A percentile compares a stretch with the other conserved stretches of the same genome.
phyloP scores from a whole-genome alignment of 2,888 invertebrate genomes.

The Pseudoips prasinana region DNA sequence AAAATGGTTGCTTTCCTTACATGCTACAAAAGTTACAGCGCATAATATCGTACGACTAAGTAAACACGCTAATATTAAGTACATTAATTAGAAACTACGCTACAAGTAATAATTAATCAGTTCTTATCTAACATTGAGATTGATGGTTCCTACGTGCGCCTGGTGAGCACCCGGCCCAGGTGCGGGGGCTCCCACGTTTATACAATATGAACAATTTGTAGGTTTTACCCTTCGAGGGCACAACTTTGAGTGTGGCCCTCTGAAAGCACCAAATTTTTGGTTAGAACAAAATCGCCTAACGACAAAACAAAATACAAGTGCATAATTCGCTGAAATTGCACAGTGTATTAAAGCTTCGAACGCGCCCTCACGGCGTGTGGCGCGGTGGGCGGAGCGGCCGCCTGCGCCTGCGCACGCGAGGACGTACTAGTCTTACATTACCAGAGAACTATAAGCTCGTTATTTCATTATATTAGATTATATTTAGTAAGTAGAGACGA shows the following conservation, averaged over 20 bases:
- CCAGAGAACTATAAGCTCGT: conserved; percentile 29
- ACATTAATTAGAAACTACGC: conserved; percentile 7
- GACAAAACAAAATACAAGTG: neutral
- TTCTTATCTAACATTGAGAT: conserved; percentile 47
- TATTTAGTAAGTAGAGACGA: conserved; percentile 5
- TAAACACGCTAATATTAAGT: conserved; percentile 23
- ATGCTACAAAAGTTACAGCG: too few species aligned
- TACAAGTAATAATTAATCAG: conserved; percentile 27
- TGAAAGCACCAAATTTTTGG: conserved; percentile 27
- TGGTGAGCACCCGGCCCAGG: conserved; percentile 5
- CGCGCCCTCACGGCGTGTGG: conserved; percentile 3
- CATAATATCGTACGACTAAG: conserved; percentile 1
- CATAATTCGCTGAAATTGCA: conserved; percentile 6
- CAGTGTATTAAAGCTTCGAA: conserved; percentile 25
- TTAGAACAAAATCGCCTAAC: conserved; percentile 9
- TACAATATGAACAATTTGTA: conserved; percentile 7
- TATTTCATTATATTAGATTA: conserved; percentile 17
- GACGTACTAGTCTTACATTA: conserved; percentile 9
- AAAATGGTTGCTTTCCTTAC: neutral
- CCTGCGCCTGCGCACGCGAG: too few species aligned
- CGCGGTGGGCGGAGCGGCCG: conserved; percentile 1
- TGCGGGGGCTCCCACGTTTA: conserved; percentile 22
- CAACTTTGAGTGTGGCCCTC: conserved; percentile 27
- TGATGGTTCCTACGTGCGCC: conserved; percentile 35
- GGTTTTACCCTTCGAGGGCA: conserved; percentile 23